A percentile compares a stretch with the other conserved stretches of the same genome.
These are phyloP conservation scores for Syndactyla subalaris DNA, from an alignment of 2,797 vertebrate species.

Conservation along the genomic window DNA sequence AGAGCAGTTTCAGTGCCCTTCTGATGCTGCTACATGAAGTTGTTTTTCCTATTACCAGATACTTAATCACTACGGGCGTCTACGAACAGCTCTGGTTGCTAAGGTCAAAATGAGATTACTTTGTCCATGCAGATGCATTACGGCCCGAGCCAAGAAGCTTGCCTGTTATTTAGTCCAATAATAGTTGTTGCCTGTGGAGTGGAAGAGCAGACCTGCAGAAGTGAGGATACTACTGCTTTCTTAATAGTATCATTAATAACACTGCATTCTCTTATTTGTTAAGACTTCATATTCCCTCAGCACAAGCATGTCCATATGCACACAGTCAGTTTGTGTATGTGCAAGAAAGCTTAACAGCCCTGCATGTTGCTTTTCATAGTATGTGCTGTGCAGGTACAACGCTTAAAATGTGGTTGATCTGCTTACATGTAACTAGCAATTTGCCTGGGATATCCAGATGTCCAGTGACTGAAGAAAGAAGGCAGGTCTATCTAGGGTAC, in stretches of 20 bases:
- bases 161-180: not conserved
- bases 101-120: not conserved
- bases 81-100: not conserved
- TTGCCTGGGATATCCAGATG: not conserved
- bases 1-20: not conserved
- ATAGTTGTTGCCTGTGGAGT: not conserved
- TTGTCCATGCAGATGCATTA: not conserved
- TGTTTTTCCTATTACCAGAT: not conserved
- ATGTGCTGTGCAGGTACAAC: not conserved
- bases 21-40: not conserved
- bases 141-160: not conserved
- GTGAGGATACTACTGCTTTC: not conserved
- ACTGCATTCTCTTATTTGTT: not conserved
- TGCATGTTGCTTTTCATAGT: not conserved
- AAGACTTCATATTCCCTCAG: not conserved
- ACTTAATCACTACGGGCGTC: rapidly evolving
- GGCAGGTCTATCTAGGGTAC: not conserved
- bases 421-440: not conserved
- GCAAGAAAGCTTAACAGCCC: not conserved
- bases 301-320: not conserved
- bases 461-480: not conserved
- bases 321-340: rapidly evolving
- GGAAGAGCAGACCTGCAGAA: not conserved
- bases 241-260: not conserved
- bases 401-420: not conserved